phyloP scores from a whole-genome alignment of 1,140 invertebrate species.

The Rhagoletis pomonella region DNA sequence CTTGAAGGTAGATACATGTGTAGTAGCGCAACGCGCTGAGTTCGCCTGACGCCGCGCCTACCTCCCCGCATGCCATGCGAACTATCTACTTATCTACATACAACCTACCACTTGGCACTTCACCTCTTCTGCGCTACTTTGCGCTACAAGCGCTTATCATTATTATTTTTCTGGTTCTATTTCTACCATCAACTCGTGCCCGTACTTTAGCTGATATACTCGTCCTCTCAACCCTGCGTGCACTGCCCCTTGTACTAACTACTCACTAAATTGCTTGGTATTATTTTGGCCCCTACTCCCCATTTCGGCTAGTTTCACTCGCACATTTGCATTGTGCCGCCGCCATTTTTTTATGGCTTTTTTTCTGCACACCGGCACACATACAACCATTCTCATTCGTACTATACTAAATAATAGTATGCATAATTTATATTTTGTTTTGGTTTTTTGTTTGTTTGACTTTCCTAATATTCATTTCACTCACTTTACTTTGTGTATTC shows the following conservation, averaged over 20 bases:
- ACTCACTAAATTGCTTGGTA: not conserved
- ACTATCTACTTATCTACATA: conserved; percentile 6
- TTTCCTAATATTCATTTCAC: not conserved
- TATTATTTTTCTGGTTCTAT: not conserved
- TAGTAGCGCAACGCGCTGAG: not conserved
- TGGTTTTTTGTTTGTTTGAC: not conserved
- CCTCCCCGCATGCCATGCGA: not conserved
- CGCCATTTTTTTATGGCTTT: not conserved
- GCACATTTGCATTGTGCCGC: conserved; percentile 19
- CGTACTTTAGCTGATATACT: not conserved
- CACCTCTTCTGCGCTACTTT: not conserved
- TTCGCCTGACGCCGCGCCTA: not conserved
- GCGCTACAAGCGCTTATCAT: conserved; percentile 33
- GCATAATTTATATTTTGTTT: not conserved
- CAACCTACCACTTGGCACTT: not conserved
- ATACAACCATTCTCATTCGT: not conserved
- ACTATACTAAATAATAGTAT: not conserved
- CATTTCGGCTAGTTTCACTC: not conserved
- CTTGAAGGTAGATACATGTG: not conserved
- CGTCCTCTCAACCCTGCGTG: not conserved
- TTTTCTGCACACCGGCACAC: not conserved
- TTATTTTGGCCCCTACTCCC: not conserved
- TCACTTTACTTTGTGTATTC: not conserved
- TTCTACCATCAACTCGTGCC: not conserved
- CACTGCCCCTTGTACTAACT: not conserved